Evolutionary conservation across 1,140 invertebrate species (phyloP), one percentile per base, ranked within the genome.

Genomic region (Pissodes strobi): DNA sequence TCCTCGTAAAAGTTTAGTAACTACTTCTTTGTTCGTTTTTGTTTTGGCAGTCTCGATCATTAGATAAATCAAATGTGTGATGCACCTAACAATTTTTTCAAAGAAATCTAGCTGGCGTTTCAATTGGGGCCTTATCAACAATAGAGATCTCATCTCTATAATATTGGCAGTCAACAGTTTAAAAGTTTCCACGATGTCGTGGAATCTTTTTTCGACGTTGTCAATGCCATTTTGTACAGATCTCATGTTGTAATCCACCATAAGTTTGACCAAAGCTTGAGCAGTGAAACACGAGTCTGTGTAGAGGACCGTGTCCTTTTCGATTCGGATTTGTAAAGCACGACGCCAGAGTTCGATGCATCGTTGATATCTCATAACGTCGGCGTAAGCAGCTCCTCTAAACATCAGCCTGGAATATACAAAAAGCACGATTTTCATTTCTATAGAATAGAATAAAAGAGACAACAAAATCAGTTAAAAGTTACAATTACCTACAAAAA

Each of bases 281-380:
- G 89, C 88, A 53, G 90, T 89, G 73, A 90, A 90, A 74, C 91
- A 91, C 12, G 91, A 90, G 80, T 94, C 91, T 6, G 83, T 77
- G 68, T 83, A 82, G 21, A 87, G 74, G 65, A 91, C 85, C 15
- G 87, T 88, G 61, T 78, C 77, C 78, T 88, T 92, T 69, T 86
- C 83, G 4, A 93, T 87, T 66, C 90, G 82, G 51, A 92, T 85
- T 76, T 92, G 85, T 13, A 95, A 80, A 22, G 90, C 88, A 78
- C 91, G 86, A 60, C 83, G 81, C 92, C 92, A 95, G 13, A 95
- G 79, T 79, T 93, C 89, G 60, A 94, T 90, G 76, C 92, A 94
- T 51, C 88, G 82, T 73, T 93, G 90, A 79, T 92, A 91, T 64
- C 90, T 86, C 61, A 92, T 79, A 15, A 90, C 86, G 77, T 95